These are phyloP conservation scores for Neogobius melanostomus DNA, from an alignment of 2,113 vertebrate species.

Conservation along the genomic window DNA sequence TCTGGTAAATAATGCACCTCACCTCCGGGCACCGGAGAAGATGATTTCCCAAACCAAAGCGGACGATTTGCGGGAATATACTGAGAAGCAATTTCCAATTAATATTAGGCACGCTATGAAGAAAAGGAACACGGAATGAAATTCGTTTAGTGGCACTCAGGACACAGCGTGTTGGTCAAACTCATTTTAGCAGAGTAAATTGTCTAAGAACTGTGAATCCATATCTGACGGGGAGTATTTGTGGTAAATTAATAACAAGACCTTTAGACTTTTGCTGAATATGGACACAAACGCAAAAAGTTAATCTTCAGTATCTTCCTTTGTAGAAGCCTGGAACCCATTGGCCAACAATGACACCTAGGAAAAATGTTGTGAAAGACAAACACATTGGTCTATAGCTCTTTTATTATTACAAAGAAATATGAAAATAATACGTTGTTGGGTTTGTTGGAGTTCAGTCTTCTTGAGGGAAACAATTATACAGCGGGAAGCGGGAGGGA, in stretches of 20 bases:
- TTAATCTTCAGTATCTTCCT: background rate
- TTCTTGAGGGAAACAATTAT: too few relatives aligned
- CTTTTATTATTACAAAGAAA: too few relatives aligned
- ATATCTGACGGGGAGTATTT: constrained; percentile 3
- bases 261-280: background rate
- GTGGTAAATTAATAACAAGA: background rate
- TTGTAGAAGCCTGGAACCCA: too few relatives aligned
- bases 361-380: too few relatives aligned
- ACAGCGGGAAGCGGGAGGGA: too few relatives aligned
- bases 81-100: constrained; percentile 35
- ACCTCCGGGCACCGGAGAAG: constrained; percentile 30
- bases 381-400: too few relatives aligned
- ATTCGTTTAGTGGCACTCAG: constrained; percentile 16
- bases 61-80: constrained; percentile 16
- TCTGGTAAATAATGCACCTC: constrained; percentile 43
- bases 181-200: constrained; percentile 39
- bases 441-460: too few relatives aligned
- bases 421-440: too few relatives aligned
- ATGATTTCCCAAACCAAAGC: constrained; percentile 14
- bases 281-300: background rate
- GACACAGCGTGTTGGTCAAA: constrained; percentile 24
- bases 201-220: constrained; percentile 22
- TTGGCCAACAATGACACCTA: too few relatives aligned
- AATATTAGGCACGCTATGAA: constrained; percentile 18
- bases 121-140: constrained; percentile 1